Conservation (phyloP, 2,888 invertebrate genomes). For the Drosophila tanythrix region DNA sequence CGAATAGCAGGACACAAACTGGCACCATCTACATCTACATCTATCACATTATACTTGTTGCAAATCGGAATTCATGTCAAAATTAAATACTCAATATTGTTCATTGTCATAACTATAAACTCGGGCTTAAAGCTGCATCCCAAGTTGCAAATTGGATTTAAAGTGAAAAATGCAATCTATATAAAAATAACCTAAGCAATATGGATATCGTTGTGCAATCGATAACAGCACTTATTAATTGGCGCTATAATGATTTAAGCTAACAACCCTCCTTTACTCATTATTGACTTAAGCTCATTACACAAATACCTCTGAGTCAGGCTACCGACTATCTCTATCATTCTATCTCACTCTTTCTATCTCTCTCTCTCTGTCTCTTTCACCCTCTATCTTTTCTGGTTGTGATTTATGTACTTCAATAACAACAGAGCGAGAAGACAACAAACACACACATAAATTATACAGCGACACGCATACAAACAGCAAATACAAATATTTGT, state of each 20-base stretch:
- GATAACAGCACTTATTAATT: constrained; percentile 16
- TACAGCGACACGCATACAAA: constrained; percentile 47
- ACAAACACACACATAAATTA: constrained; percentile 56
- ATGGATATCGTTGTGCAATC: constrained; percentile 9
- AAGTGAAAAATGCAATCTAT: not conserved
- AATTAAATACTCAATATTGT: not conserved
- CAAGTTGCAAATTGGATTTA: no score
- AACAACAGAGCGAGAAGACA: constrained; percentile 39
- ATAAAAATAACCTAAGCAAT: not conserved
- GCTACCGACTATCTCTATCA: constrained; percentile 9
- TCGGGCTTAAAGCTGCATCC: not conserved
- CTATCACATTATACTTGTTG: not conserved
- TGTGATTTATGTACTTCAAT: constrained; percentile 66
- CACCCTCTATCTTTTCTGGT: constrained; percentile 3
- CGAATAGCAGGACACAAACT: not conserved
- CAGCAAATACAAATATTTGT: constrained; percentile 72
- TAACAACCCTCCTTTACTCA: constrained; percentile 13
- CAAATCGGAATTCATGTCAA: not conserved
- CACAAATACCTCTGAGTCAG: constrained; percentile 17
- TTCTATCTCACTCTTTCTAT: not conserved
- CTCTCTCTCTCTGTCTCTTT: not conserved
- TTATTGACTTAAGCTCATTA: constrained; percentile 62
- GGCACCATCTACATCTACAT: no score
- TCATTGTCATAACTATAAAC: no score
- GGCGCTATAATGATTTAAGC: constrained; percentile 25